phyloP scores from a whole-genome alignment of 2,888 invertebrate genomes.

The Lypha dubia region DNA sequence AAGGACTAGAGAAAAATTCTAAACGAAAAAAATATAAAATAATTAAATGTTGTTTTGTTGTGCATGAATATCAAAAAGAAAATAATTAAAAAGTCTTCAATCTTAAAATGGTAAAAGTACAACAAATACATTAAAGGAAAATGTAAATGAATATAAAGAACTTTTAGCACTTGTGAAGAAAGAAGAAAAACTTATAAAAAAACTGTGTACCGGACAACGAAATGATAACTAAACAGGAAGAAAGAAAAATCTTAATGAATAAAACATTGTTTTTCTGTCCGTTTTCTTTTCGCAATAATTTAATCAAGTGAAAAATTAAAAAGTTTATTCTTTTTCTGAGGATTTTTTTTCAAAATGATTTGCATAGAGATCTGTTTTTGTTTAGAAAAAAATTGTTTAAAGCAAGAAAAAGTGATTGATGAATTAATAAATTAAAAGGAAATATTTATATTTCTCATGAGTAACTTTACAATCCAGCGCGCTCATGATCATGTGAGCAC shows the following conservation, averaged over 20 bases:
- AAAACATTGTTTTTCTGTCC: slow-evolving; percentile 36
- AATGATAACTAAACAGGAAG: slow-evolving; percentile 54
- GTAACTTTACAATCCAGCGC: too few species aligned
- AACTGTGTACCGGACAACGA: slow-evolving; percentile 23
- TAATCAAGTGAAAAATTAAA: slow-evolving; percentile 64
- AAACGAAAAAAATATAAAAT: slow-evolving; percentile 33
- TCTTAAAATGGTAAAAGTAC: slow-evolving; percentile 57
- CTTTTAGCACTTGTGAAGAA: slow-evolving; percentile 32
- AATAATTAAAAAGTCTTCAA: slow-evolving; percentile 75
- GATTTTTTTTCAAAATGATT: background rate
- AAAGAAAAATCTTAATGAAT: slow-evolving; percentile 59
- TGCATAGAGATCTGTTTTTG: background rate
- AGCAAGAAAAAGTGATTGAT: background rate
- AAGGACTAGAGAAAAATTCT: slow-evolving; percentile 53
- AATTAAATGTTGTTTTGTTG: background rate
- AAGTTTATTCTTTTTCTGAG: slow-evolving; percentile 26
- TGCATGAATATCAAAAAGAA: slow-evolving; percentile 48
- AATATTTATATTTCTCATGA: too few species aligned
- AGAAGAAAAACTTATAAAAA: slow-evolving; percentile 8
- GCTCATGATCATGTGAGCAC: too few species aligned
- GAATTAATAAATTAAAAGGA: too few species aligned
- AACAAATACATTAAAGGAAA: slow-evolving; percentile 43
- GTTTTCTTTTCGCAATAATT: slow-evolving; percentile 24
- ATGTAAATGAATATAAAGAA: slow-evolving; percentile 66
- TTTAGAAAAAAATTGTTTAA: background rate